A percentile compares a stretch with the other conserved stretches of the same genome.
Conservation (phyloP, 2,888 invertebrate genomes). For the Eupithecia tripunctaria region DNA sequence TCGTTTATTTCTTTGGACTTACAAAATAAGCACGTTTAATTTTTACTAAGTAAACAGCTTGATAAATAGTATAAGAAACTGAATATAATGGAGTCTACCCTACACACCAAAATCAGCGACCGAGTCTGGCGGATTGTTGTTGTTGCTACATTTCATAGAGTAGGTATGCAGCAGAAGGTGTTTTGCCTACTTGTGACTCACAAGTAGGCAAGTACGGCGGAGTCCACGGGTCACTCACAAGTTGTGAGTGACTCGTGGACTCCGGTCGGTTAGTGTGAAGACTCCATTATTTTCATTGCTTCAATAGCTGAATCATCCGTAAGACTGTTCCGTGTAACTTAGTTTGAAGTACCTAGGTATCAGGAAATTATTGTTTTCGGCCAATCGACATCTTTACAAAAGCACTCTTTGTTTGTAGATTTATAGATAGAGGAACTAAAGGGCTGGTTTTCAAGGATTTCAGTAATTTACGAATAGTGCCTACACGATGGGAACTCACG, state of each 20-base stretch:
- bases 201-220: no score
- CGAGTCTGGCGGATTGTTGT: not conserved
- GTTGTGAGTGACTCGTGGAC: not conserved
- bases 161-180: not conserved
- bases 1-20: no score
- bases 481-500: conserved; percentile 1
- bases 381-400: not conserved
- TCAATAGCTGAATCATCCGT: not conserved
- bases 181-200: not conserved
- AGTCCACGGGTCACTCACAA: no score
- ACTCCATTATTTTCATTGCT: not conserved
- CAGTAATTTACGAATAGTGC: not conserved
- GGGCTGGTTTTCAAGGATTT: conserved; percentile 1
- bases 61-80: no score
- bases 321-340: not conserved
- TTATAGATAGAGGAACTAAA: not conserved
- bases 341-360: not conserved
- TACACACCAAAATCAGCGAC: not conserved
- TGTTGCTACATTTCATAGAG: not conserved
- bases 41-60: no score
- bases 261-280: not conserved
- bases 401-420: not conserved
- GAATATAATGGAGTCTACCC: no score
- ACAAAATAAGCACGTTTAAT: no score
- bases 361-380: not conserved